Conservation (phyloP, 1,140 invertebrate species). For the Neodiprion virginianus region DNA sequence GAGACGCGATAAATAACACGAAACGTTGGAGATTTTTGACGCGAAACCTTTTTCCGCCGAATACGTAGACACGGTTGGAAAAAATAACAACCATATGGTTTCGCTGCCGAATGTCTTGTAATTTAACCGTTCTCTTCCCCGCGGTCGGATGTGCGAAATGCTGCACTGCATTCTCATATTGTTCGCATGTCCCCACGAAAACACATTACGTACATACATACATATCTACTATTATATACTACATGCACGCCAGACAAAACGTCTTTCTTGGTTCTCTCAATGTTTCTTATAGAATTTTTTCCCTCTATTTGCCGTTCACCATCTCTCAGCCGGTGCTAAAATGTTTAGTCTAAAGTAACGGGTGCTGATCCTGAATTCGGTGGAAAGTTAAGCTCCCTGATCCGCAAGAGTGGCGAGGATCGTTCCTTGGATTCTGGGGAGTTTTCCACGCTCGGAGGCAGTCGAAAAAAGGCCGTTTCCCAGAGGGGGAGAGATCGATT, state of each 20-base stretch:
- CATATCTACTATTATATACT: too few species aligned
- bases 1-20: not conserved
- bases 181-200: constrained; percentile 1
- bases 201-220: not conserved
- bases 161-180: not conserved
- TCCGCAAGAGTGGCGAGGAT: too few species aligned
- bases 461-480: too few species aligned
- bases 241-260: too few species aligned
- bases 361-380: not conserved
- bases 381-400: too few species aligned
- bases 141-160: too few species aligned
- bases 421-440: too few species aligned
- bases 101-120: not conserved
- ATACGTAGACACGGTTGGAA: not conserved
- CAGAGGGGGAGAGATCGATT: too few species aligned
- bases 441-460: too few species aligned
- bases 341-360: constrained; percentile 2
- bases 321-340: not conserved
- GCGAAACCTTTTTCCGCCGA: not conserved
- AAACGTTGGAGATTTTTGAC: not conserved
- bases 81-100: not conserved
- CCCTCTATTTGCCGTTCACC: too few species aligned
- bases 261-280: not conserved
- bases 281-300: not conserved
- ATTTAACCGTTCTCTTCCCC: too few species aligned